Evolutionary conservation across 2,888 invertebrate species (phyloP).

Genomic region (Synanthedon formicaeformis): DNA sequence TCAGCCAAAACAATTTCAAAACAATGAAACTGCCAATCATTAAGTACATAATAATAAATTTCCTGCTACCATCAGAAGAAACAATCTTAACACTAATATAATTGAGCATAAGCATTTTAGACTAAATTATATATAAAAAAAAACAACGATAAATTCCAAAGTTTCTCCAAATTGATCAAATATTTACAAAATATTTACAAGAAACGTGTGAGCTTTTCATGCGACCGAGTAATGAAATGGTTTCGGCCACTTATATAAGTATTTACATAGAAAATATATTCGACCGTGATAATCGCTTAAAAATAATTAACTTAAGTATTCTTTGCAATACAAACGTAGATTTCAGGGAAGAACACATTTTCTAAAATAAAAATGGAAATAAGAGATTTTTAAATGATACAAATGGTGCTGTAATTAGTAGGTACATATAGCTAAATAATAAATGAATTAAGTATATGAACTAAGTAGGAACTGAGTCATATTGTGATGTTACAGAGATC

Average conservation of each 20-base stretch:
- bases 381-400: conserved; percentile 11
- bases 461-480: conserved; percentile 69
- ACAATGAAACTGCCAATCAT: conserved; percentile 10
- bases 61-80: not conserved
- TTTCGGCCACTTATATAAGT: conserved; percentile 56
- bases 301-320: conserved; percentile 25
- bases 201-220: conserved; percentile 38
- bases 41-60: conserved; percentile 22
- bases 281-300: conserved; percentile 24
- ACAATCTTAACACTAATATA: conserved; percentile 47
- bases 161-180: conserved; percentile 34
- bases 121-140: conserved; percentile 47
- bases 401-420: conserved; percentile 19
- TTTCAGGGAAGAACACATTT: conserved; percentile 50
- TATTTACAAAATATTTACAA: conserved; percentile 69
- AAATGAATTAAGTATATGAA: conserved; percentile 39
- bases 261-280: conserved; percentile 42
- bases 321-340: conserved; percentile 18
- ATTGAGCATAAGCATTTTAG: conserved; percentile 67
- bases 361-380: conserved; percentile 16
- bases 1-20: conserved; percentile 2
- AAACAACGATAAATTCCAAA: conserved; percentile 35
- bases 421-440: conserved; percentile 43
- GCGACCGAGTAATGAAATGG: conserved; percentile 29
- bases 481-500: conserved; percentile 58